Evolutionary conservation across 2,797 vertebrate genomes (phyloP), one percentile per base, ranked within the genome.

Genomic region (Columba guinea): DNA sequence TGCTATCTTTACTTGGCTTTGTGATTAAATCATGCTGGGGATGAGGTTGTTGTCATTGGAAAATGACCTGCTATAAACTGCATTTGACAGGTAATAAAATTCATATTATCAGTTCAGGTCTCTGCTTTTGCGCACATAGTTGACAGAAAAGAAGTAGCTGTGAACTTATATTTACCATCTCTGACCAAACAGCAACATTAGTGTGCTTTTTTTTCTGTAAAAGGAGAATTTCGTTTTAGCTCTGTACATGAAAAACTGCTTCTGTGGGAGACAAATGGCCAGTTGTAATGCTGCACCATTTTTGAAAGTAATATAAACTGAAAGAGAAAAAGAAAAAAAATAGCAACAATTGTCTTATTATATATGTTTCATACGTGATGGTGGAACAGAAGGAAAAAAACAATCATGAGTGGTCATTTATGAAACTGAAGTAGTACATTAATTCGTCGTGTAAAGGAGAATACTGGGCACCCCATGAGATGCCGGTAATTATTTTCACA

Each of bases 11-110:
- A 34, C 79, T 84, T 48, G 64, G 26, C 44, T 94, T 85, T 92
- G 75, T 69, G 84, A 78, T 95, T 71, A 87, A 86, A 91, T 95
- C 51, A 23, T 90, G 83, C 53, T 84, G 46, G 30, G 24, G 46
- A 86, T 27, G 19, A 21, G 22, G 22, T 59, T 76, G 53, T 49
- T 93, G 37, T 65, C 64, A 37, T 13, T 1, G 24, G 83, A 87
- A 82, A 93, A 75, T 27, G 20, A 71, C 35, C 27, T 73, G 28
- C n/a, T 87, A 35, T 64, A 87, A 89, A 65, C 65, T 75, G 55
- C 10, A 32, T 90, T 84, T 95, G 90, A 82, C 90, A 90, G 71
- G 55, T 90, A 83, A 90, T 93, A 71, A 93, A 83, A 94, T 53
- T 52, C 22, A 10, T 82, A 44, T 53, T 84, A 76, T 71, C 41